phyloP scores from a whole-genome alignment of 1,140 invertebrate genomes.

The Lithobius niger region DNA sequence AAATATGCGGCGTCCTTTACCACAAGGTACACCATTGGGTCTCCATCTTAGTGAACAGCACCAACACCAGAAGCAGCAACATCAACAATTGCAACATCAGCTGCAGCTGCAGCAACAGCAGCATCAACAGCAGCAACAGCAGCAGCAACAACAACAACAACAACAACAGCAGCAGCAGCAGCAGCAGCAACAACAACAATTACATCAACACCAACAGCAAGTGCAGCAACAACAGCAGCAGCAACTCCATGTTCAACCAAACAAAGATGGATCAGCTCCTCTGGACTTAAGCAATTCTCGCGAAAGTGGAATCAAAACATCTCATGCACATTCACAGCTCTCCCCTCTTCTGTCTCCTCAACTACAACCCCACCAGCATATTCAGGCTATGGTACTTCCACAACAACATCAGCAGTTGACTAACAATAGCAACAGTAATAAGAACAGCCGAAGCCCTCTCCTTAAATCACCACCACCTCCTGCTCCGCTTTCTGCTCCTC shows the following conservation, averaged over 20 bases:
- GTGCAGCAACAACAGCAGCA: neutral
- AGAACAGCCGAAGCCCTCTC: slow-evolving; percentile 4
- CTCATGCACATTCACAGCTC: too few species aligned
- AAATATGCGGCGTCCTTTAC: too few species aligned
- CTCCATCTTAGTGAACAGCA: neutral
- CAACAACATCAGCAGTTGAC: too few species aligned
- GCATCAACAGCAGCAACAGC: slow-evolving; percentile 10
- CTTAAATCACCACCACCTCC: slow-evolving; percentile 8
- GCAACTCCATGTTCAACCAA: neutral
- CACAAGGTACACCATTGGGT: too few species aligned
- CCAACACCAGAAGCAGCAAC: slow-evolving; percentile 9
- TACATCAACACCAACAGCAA: neutral
- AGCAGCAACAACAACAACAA: neutral
- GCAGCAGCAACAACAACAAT: slow-evolving; percentile 4
- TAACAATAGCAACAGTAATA: neutral
- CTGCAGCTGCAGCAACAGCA: neutral
- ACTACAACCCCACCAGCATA: too few species aligned
- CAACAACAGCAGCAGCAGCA: slow-evolving; percentile 8
- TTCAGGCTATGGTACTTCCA: too few species aligned
- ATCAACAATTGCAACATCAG: neutral
- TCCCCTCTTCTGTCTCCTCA: too few species aligned
- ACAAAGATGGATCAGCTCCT: neutral
- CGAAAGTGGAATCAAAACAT: slow-evolving; percentile 1
- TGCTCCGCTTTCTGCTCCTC: too few species aligned
- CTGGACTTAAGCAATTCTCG: slow-evolving; percentile 4